Evolutionary conservation across 2,888 invertebrate species (phyloP).

Genomic region (Cephonodes hylas): DNA sequence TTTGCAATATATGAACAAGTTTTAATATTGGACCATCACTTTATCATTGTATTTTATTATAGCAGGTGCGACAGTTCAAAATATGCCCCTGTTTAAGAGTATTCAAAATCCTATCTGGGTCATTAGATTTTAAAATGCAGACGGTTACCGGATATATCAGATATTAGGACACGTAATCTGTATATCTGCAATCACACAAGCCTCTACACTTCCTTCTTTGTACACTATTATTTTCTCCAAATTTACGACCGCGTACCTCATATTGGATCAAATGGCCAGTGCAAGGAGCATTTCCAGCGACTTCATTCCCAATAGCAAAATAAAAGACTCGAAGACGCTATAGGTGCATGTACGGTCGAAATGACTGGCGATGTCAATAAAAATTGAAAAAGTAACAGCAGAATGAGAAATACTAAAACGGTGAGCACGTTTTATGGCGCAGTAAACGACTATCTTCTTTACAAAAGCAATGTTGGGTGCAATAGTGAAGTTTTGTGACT

Average conservation of each 20-base stretch:
- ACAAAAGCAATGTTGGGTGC: slow-evolving; percentile 9
- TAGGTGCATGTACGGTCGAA: neutral
- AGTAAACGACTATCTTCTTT: slow-evolving; percentile 10
- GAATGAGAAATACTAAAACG: slow-evolving; percentile 10
- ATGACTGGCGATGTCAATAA: slow-evolving; percentile 8
- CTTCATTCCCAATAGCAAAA: neutral
- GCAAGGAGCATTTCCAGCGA: neutral
- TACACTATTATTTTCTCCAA: neutral
- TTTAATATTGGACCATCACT: too few relatives aligned
- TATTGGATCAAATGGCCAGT: neutral
- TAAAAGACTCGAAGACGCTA: neutral
- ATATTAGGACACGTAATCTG: too few relatives aligned
- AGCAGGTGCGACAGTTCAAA: too few relatives aligned
- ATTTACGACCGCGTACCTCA: neutral
- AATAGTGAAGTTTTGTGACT: slow-evolving; percentile 5
- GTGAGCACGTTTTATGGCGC: slow-evolving; percentile 4
- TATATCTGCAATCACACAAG: too few relatives aligned
- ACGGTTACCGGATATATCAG: too few relatives aligned
- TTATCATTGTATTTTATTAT: too few relatives aligned
- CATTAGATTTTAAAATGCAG: too few relatives aligned
- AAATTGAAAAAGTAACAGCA: slow-evolving; percentile 7
- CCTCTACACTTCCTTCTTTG: too few relatives aligned
- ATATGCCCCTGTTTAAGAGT: too few relatives aligned
- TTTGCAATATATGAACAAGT: too few relatives aligned
- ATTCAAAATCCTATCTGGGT: too few relatives aligned